phyloP scores from a whole-genome alignment of 1,140 invertebrate genomes.

The Brachystomella parvula region DNA sequence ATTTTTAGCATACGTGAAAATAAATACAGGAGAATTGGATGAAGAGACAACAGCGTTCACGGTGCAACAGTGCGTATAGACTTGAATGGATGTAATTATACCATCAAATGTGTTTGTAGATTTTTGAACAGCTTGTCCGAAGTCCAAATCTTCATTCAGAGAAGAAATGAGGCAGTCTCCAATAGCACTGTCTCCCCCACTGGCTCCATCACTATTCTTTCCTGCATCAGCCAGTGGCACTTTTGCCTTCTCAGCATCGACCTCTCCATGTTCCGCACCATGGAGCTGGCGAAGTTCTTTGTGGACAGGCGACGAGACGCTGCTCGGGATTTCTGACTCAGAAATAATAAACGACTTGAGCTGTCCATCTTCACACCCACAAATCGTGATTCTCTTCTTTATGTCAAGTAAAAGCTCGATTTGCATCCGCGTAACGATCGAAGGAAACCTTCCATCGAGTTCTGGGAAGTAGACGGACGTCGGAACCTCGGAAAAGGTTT shows the following conservation, averaged over 20 bases:
- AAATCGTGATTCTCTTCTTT: slow-evolving; percentile 27
- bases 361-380: slow-evolving; percentile 33
- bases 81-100: slow-evolving; percentile 31
- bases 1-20: slow-evolving; percentile 34
- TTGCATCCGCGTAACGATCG: slow-evolving; percentile 30
- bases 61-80: slow-evolving; percentile 25
- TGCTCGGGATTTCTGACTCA: not conserved
- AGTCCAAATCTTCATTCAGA: not conserved
- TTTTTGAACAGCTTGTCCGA: slow-evolving; percentile 17
- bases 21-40: slow-evolving; percentile 28
- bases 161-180: not conserved
- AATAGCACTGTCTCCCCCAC: too few species aligned
- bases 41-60: slow-evolving; percentile 31
- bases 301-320: not conserved
- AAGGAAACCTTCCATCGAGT: slow-evolving; percentile 20
- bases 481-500: slow-evolving; percentile 26
- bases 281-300: too few species aligned
- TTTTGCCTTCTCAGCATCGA: too few species aligned
- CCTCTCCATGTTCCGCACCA: too few species aligned
- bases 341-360: slow-evolving; percentile 28
- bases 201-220: too few species aligned
- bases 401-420: slow-evolving; percentile 24
- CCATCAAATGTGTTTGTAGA: slow-evolving; percentile 26
- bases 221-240: too few species aligned
- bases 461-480: slow-evolving; percentile 33